These are phyloP conservation scores for Leptodactylus fuscus DNA, from an alignment of 2,113 vertebrate genomes.

Conservation along the genomic window DNA sequence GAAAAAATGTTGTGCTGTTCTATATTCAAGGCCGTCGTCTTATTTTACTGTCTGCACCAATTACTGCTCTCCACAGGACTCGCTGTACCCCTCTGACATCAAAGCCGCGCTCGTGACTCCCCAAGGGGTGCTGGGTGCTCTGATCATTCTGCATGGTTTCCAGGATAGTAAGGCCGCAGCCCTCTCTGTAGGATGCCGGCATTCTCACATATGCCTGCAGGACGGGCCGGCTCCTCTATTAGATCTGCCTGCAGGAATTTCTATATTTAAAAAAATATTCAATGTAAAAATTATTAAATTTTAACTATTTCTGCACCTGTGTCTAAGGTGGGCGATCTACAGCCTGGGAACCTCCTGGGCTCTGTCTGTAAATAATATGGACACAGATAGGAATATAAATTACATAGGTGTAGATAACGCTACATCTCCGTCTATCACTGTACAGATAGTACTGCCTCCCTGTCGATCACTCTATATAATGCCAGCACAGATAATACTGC, in stretches of 20 bases:
- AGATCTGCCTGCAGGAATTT: background rate
- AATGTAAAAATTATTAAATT: no score
- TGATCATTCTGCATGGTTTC: background rate
- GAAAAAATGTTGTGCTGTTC: background rate
- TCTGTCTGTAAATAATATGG: no score
- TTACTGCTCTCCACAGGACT: slow-evolving; percentile 5
- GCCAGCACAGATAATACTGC: no score
- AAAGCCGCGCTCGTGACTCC: background rate
- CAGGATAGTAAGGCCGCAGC: background rate
- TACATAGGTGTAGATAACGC: no score
- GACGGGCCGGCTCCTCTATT: background rate
- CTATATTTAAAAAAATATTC: background rate
- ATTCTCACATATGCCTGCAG: background rate
- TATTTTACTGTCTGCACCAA: background rate
- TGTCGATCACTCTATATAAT: no score
- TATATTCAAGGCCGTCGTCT: background rate
- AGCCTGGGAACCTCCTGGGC: no score
- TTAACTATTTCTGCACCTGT: no score
- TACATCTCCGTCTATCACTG: no score
- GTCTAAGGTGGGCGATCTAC: no score
- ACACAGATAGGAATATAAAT: no score
- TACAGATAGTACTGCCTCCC: no score
- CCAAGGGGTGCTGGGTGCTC: background rate
- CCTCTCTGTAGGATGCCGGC: background rate
- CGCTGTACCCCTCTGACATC: background rate